Evolutionary conservation across 2,888 invertebrate genomes (phyloP).

Genomic region (Eupeodes latifasciatus): DNA sequence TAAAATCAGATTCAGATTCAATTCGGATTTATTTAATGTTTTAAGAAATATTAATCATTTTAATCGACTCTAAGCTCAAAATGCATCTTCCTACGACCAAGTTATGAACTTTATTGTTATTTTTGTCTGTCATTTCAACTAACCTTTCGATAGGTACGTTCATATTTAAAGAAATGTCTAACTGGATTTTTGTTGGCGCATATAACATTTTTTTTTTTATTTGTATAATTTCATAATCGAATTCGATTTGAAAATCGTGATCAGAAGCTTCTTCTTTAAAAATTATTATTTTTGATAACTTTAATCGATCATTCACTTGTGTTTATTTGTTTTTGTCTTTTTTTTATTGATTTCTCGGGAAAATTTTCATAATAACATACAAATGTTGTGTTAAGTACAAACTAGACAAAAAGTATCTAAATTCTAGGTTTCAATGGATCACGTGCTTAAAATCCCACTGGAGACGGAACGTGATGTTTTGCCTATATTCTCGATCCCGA

Average conservation of each 20-base stretch:
- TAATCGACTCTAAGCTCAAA: neutral
- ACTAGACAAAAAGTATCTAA: neutral
- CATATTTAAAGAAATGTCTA: neutral
- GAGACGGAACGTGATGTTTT: conserved; percentile 47
- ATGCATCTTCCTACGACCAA: conserved; percentile 5
- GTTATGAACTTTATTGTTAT: neutral
- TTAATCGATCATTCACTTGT: conserved; percentile 31
- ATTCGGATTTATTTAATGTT: no score
- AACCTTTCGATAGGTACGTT: neutral
- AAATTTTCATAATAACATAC: conserved; percentile 40
- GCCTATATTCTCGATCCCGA: neutral
- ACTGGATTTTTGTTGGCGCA: conserved; percentile 28
- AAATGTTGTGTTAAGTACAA: conserved; percentile 13
- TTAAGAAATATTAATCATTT: no score
- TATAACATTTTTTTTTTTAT: conserved; percentile 52
- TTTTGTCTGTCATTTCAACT: neutral
- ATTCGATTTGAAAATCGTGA: conserved; percentile 57
- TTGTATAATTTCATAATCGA: conserved; percentile 62
- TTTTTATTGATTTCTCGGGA: neutral
- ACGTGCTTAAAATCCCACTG: conserved; percentile 54
- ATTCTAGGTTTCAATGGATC: conserved; percentile 49
- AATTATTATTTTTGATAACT: conserved; percentile 6
- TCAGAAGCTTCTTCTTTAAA: conserved; percentile 51
- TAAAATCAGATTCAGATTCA: no score
- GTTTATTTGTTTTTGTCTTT: conserved; percentile 11